phyloP scores from a whole-genome alignment of 2,797 vertebrate genomes.

The Gymnocypris eckloni region DNA sequence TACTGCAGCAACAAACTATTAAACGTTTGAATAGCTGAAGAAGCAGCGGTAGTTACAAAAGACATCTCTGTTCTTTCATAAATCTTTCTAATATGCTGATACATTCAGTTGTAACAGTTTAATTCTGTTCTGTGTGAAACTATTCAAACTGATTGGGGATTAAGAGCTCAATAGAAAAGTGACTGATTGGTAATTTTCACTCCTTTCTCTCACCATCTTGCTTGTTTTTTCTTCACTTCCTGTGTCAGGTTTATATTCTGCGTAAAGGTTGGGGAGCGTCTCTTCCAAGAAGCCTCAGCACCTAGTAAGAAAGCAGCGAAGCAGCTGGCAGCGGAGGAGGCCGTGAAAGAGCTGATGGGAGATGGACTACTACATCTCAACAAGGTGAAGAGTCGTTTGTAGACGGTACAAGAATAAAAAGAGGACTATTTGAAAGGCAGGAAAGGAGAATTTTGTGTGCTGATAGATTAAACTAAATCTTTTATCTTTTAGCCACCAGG shows the following conservation, averaged over 20 bases:
- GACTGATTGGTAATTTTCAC: conserved; percentile 12
- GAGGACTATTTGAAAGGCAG: background rate
- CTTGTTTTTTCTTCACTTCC: background rate
- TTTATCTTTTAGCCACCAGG: conserved; percentile 64
- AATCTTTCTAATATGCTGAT: background rate
- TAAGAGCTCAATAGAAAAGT: background rate
- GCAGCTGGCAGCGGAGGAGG: conserved; percentile 93
- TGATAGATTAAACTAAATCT: conserved; percentile 2
- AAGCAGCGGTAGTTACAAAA: background rate
- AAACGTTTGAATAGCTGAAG: background rate
- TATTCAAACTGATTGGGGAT: background rate
- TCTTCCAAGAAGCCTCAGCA: conserved; percentile 88
- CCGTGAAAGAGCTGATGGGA: conserved; percentile 88
- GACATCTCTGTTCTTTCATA: background rate
- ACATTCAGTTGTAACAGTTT: background rate
- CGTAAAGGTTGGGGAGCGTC: conserved; percentile 88
- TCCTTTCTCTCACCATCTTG: conserved; percentile 13
- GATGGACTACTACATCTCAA: conserved; percentile 80
- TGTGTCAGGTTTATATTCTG: conserved; percentile 89
- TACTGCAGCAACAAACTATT: background rate
- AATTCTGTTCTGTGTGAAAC: background rate
- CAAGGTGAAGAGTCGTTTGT: conserved; percentile 73
- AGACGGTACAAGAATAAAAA: background rate
- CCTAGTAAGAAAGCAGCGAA: conserved; percentile 95
- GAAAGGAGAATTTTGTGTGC: background rate